Conservation (phyloP, 2,888 invertebrate genomes). For the Scrobipalpa costella region DNA sequence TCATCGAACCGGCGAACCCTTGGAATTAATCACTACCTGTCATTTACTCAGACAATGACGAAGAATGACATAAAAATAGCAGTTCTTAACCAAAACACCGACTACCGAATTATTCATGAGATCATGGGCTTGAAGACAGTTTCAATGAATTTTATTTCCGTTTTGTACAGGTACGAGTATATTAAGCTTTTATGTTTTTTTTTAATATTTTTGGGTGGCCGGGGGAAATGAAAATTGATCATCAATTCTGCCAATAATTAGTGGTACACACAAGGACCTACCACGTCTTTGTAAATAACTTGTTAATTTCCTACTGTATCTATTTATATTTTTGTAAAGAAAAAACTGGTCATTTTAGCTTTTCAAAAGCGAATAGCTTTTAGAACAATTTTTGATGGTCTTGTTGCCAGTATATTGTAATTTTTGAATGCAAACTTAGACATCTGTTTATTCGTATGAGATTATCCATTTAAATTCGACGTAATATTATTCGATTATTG, state of each 20-base stretch:
- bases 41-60: slow-evolving; percentile 21
- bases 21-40: slow-evolving; percentile 21
- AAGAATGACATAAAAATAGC: not conserved
- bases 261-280: not conserved
- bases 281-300: not conserved
- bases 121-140: slow-evolving; percentile 4
- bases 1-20: slow-evolving; percentile 19
- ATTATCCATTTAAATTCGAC: no score
- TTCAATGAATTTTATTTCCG: slow-evolving; percentile 22
- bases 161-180: slow-evolving; percentile 1
- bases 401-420: no score
- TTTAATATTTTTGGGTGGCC: not conserved
- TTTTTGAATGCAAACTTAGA: no score
- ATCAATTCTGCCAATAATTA: slow-evolving; percentile 7
- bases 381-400: no score
- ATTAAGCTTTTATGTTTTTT: slow-evolving; percentile 2
- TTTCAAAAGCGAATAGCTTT: no score
- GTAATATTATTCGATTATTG: no score
- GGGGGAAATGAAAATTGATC: not conserved
- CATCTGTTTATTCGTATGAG: no score
- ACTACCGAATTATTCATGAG: slow-evolving; percentile 14
- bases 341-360: no score
- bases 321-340: no score
- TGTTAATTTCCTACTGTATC: no score
- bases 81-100: not conserved